Evolutionary conservation across 2,888 invertebrate species (phyloP).

Genomic region (Scaptomyza caliginosa): DNA sequence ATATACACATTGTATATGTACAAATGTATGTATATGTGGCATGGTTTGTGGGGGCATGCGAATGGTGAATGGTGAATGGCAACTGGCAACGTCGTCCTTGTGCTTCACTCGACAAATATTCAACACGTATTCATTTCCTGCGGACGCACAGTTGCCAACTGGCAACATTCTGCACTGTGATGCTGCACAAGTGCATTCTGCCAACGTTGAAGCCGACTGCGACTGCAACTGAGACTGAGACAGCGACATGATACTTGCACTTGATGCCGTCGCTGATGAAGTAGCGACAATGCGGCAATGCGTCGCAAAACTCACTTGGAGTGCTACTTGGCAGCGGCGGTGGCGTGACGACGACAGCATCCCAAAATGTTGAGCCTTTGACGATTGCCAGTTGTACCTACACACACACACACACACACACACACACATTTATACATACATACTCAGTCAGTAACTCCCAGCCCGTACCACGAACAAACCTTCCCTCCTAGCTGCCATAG

Average conservation of each 20-base stretch:
- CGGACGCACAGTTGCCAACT: slow-evolving; percentile 77
- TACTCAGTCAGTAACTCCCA: no score
- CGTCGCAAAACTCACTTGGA: slow-evolving; percentile 76
- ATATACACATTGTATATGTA: not conserved
- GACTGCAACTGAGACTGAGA: slow-evolving; percentile 7
- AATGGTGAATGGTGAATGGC: slow-evolving; percentile 19
- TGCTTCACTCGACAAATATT: slow-evolving; percentile 78
- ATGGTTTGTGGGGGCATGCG: slow-evolving; percentile 6
- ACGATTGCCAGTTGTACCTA: slow-evolving; percentile 59
- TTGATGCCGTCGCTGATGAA: slow-evolving; percentile 79
- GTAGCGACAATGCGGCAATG: slow-evolving; percentile 81
- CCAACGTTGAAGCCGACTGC: slow-evolving; percentile 15
- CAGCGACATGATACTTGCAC: slow-evolving; percentile 74
- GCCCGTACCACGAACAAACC: not conserved
- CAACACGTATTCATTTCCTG: slow-evolving; percentile 81
- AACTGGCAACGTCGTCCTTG: slow-evolving; percentile 58
- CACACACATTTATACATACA: not conserved
- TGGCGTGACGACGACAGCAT: slow-evolving; percentile 39
- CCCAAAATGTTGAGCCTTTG: slow-evolving; percentile 72
- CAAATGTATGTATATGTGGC: slow-evolving; percentile 4
- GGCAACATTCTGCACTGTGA: slow-evolving; percentile 67
- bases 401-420: not conserved
- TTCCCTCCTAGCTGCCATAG: slow-evolving; percentile 21
- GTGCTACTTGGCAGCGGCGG: slow-evolving; percentile 70
- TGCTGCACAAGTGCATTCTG: slow-evolving; percentile 69